Percentiles rank a stretch among this genome's conserved stretches.
Evolutionary conservation across 2,888 invertebrate species (phyloP).

Genomic region (Trichogramma evanescens): DNA sequence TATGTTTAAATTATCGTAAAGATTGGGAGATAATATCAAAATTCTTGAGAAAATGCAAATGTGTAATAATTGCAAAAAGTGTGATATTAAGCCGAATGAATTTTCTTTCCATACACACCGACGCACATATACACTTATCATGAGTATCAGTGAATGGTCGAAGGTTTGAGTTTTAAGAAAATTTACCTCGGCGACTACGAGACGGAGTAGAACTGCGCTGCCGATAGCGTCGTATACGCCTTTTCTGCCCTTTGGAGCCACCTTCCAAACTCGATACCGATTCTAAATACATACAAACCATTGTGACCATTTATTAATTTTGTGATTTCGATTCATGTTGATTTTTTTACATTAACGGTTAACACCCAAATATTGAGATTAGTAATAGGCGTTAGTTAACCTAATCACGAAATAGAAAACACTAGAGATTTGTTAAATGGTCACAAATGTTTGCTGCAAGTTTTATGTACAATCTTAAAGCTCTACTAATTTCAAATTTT

Average conservation of each 20-base stretch:
- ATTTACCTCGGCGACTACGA: constrained; percentile 39
- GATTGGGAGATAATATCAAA: not conserved
- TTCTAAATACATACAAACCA: constrained; percentile 49
- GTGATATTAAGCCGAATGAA: no score
- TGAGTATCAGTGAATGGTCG: no score
- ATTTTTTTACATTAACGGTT: not conserved
- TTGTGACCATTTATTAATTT: constrained; percentile 43
- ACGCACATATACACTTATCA: no score
- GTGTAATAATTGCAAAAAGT: not conserved
- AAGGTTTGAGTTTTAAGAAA: not conserved
- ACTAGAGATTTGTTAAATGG: constrained; percentile 40
- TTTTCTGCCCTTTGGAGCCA: constrained; percentile 47
- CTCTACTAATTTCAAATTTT: no score
- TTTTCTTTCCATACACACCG: no score
- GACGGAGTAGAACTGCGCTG: constrained; percentile 46
- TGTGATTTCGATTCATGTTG: not conserved
- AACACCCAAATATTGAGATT: constrained; percentile 16
- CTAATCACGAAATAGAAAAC: constrained; percentile 13
- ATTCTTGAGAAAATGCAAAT: not conserved
- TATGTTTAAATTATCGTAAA: not conserved
- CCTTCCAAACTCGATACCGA: constrained; percentile 58
- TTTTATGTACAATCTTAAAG: constrained; percentile 15
- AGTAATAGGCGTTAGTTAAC: constrained; percentile 31
- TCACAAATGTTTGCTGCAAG: constrained; percentile 44
- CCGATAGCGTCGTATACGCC: constrained; percentile 38